These are phyloP conservation scores for Eutrigla gurnardus DNA, from an alignment of 2,797 vertebrate genomes.

Conservation along the genomic window DNA sequence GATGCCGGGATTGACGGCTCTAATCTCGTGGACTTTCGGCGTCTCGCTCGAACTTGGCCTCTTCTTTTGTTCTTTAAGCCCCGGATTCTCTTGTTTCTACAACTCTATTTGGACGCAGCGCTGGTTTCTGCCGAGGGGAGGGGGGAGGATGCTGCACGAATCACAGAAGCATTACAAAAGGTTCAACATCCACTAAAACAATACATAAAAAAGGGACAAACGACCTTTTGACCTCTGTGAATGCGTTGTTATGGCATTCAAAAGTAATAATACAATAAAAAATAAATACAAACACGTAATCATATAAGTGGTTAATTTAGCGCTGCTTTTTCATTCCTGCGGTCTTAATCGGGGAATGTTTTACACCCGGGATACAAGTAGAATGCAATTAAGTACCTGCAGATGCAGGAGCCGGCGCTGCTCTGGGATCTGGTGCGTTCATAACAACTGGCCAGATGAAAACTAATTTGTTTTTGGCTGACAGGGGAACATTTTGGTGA, in stretches of 20 bases:
- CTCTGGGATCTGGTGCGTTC: not conserved
- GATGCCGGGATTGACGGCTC: slow-evolving; percentile 76
- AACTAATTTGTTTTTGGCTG: slow-evolving; percentile 17
- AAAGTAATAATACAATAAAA: not conserved
- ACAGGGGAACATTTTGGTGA: slow-evolving; percentile 3
- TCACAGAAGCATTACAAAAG: slow-evolving; percentile 18
- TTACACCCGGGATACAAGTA: slow-evolving; percentile 10
- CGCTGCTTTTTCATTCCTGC: slow-evolving; percentile 3
- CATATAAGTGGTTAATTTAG: not conserved
- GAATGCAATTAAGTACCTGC: slow-evolving; percentile 34
- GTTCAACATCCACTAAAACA: not conserved
- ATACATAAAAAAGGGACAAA: slow-evolving; percentile 6
- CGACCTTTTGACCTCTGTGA: slow-evolving; percentile 2
- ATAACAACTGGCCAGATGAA: slow-evolving; percentile 17
- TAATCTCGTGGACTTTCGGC: slow-evolving; percentile 75
- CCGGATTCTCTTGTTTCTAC: slow-evolving; percentile 74
- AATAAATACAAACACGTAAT: not conserved
- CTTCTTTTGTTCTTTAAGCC: slow-evolving; percentile 84
- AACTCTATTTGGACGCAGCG: slow-evolving; percentile 79
- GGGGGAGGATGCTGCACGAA: slow-evolving; percentile 28
- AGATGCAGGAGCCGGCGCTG: slow-evolving; percentile 7
- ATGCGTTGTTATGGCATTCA: not conserved
- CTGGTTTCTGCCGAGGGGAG: slow-evolving; percentile 37
- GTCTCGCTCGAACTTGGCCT: slow-evolving; percentile 70
- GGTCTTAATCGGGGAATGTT: slow-evolving; percentile 17